Base-by-base conservation (phyloP, 2,797 vertebrate genomes). In the Xiphophorus birchmanni region DNA sequence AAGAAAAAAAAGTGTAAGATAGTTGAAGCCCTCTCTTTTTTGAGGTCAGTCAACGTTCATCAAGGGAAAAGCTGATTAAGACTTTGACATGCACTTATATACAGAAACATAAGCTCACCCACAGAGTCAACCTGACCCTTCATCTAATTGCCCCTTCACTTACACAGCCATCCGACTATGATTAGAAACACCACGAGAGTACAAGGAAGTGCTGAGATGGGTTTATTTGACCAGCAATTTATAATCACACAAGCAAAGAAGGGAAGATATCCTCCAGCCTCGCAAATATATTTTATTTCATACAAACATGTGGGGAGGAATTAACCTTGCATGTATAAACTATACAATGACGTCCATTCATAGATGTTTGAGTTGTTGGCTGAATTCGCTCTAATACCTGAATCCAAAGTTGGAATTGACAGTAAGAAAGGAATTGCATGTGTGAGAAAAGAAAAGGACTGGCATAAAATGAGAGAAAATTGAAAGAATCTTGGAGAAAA, bases 201-300 rank as follows among this genome's bases (percentile, higher is more conserved):
- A 47, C 72, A 80, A 94, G 91, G 90, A 94, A 95, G 91, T 84
- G 83, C 80, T 84, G 77, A 72, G 80, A 88, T 76, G n/a, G 29
- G 91, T 95, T 95, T 94, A 94, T 95, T 95, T 95, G 86, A 92
- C 84, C 82, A 91, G 88, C 80, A 93, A 91, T 92, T 94, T 88
- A 86, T 91, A 86, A 91, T 93, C 85, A 92, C 86, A 86, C 84
- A 82, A 79, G 84, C 81, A 92, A 89, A 86, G 89, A 86, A 44
- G 15, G 81, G 81, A 69, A 83, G 0, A 87, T 92, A 85, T 80
- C 84, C 79, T 83, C 84, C 88, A 91, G 88, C 88, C 93, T 85
- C 92, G 80, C 78, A 90, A 91, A 91, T 88, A 91, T 88, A 76
- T 88, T 72, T 89, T 80, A 86, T 79, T 84, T 89, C 76, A 86